Evolutionary conservation across 2,888 invertebrate species (phyloP).

Genomic region (Corythucha ciliata): DNA sequence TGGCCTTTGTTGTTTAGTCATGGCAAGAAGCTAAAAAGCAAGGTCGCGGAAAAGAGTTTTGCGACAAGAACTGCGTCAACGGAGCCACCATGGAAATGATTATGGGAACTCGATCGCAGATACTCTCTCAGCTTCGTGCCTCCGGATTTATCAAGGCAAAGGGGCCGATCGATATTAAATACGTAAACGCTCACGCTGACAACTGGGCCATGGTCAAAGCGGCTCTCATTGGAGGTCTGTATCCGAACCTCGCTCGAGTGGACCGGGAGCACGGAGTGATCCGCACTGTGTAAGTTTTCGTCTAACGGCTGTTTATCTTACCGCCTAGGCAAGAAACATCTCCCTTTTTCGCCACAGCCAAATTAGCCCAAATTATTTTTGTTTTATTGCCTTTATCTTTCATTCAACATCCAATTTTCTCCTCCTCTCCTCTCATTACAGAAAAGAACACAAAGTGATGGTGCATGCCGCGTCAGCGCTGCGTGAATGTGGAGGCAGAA

Average conservation of each 20-base stretch:
- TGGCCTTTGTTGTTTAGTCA: conserved; percentile 28
- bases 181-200: conserved; percentile 72
- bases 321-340: too few relatives aligned
- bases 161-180: conserved; percentile 58
- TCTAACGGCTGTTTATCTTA: too few relatives aligned
- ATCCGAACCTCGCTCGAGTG: conserved; percentile 75
- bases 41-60: conserved; percentile 60
- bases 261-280: conserved; percentile 54
- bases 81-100: conserved; percentile 84
- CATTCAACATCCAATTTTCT: conserved; percentile 17
- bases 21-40: conserved; percentile 49
- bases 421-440: conserved; percentile 41
- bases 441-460: conserved; percentile 51
- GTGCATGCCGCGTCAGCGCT: conserved; percentile 56
- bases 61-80: conserved; percentile 65
- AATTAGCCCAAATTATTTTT: too few relatives aligned
- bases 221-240: conserved; percentile 76
- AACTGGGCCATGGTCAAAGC: conserved; percentile 88
- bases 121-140: conserved; percentile 69
- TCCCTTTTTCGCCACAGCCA: too few relatives aligned
- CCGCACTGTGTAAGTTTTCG: conserved; percentile 51
- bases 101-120: conserved; percentile 69
- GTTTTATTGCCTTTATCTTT: background rate
- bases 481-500: conserved; percentile 41
- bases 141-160: conserved; percentile 60